Evolutionary conservation across 2,888 invertebrate genomes (phyloP).

Genomic region (Drosophila pseudotakahashii): DNA sequence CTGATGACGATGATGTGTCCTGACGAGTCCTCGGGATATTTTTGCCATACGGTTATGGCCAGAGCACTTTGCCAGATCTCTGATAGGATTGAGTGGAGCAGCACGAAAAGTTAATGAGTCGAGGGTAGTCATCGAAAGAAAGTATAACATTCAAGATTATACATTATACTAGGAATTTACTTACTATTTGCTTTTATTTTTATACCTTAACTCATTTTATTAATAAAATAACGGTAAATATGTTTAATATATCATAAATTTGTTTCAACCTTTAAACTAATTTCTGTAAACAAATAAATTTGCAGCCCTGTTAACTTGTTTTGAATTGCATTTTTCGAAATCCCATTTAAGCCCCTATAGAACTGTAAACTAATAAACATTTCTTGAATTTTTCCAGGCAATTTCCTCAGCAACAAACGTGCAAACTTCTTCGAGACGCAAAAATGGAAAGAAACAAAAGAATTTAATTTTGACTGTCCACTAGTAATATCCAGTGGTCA

Average conservation of each 20-base stretch:
- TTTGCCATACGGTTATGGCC: conserved; percentile 9
- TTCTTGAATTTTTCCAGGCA: conserved; percentile 57
- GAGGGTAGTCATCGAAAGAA: conserved; percentile 12
- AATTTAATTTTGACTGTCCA: conserved; percentile 38
- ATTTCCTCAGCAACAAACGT: conserved; percentile 60
- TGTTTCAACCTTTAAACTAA: too few species aligned
- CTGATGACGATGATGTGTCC: conserved; percentile 40
- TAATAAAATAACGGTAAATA: too few species aligned
- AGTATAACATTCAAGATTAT: neutral
- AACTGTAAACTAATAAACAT: neutral
- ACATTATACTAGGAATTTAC: neutral
- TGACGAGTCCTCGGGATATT: conserved; percentile 30
- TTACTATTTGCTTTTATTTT: too few species aligned
- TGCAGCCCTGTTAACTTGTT: too few species aligned
- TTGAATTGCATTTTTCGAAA: neutral
- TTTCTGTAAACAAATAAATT: too few species aligned
- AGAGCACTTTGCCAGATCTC: conserved; percentile 39
- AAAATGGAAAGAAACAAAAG: conserved; percentile 38
- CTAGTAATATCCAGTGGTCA: conserved; percentile 48
- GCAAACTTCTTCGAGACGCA: conserved; percentile 50
- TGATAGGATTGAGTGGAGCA: conserved; percentile 25
- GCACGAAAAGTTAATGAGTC: conserved; percentile 31
- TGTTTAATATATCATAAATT: too few species aligned
- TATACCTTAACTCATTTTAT: too few species aligned
- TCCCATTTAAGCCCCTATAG: too few species aligned